Evolutionary conservation across 2,797 vertebrate genomes (phyloP).

Genomic region (Sebastes taczanowskii): DNA sequence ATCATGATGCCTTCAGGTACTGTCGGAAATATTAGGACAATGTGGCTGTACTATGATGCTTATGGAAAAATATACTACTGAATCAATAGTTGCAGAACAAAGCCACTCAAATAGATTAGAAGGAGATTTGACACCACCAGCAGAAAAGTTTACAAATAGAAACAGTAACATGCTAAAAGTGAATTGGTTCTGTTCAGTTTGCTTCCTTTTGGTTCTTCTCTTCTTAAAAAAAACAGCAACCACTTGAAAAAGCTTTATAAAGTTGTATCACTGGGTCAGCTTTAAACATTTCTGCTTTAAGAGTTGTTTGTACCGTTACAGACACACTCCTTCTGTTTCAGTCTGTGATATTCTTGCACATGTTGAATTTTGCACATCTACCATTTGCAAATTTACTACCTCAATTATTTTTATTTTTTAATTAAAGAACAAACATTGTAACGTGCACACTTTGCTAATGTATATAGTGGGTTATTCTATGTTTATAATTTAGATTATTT

Average conservation of each 20-base stretch:
- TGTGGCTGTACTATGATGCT: not conserved
- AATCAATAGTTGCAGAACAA: not conserved
- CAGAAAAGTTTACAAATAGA: not conserved
- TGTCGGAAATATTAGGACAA: not conserved
- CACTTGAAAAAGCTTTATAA: not conserved
- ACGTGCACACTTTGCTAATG: too few species aligned
- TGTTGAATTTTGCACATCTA: too few species aligned
- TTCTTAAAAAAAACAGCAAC: not conserved
- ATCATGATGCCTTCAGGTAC: fast-evolving
- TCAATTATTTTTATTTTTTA: too few species aligned
- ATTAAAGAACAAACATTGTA: too few species aligned
- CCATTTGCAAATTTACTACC: too few species aligned
- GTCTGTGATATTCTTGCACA: too few species aligned
- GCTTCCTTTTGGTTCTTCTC: not conserved
- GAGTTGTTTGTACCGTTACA: too few species aligned
- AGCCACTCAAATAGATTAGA: not conserved
- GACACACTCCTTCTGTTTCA: too few species aligned
- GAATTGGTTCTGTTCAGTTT: not conserved
- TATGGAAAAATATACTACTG: not conserved
- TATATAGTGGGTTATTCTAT: too few species aligned
- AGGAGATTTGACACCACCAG: not conserved
- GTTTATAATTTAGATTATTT: too few species aligned
- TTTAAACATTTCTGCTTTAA: too few species aligned
- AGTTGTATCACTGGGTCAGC: too few species aligned
- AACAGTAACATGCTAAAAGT: not conserved